Percentiles rank a stretch among this genome's conserved stretches.
phyloP scores from a whole-genome alignment of 2,113 vertebrate species.

The Puma concolor region DNA sequence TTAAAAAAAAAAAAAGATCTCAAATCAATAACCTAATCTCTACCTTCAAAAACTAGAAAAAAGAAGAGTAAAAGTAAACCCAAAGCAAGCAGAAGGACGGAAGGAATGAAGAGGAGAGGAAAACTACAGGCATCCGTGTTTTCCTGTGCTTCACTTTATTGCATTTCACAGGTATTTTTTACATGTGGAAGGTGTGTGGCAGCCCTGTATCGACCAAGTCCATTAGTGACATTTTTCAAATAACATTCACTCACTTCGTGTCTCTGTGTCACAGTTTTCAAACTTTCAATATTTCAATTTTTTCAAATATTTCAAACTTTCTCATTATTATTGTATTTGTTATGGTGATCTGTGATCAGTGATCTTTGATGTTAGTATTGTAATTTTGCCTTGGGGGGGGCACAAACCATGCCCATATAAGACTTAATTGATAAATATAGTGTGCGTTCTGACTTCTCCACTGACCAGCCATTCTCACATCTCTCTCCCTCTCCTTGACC shows the following conservation, averaged over 20 bases:
- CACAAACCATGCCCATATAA: background rate
- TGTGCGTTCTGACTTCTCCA: background rate
- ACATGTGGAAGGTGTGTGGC: background rate
- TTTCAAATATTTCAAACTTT: background rate
- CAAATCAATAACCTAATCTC: background rate
- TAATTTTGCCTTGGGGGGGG: background rate
- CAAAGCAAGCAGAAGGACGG: background rate
- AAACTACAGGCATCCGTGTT: background rate
- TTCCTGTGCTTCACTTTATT: background rate
- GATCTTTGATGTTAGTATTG: background rate
- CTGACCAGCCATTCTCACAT: background rate
- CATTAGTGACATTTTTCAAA: background rate
- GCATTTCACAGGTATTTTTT: background rate
- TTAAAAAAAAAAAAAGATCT: slow-evolving; percentile 18
- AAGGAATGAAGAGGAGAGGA: background rate
- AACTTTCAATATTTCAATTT: background rate
- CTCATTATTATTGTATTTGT: background rate
- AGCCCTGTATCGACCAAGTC: background rate
- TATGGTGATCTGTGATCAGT: background rate
- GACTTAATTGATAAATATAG: background rate
- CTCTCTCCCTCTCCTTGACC: background rate
- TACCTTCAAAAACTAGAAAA: background rate
- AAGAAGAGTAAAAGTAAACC: background rate
- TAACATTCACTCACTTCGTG: background rate
- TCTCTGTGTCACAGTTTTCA: background rate